Evolutionary conservation across 2,113 vertebrate species (phyloP).

Genomic region (Lamprotornis superbus): DNA sequence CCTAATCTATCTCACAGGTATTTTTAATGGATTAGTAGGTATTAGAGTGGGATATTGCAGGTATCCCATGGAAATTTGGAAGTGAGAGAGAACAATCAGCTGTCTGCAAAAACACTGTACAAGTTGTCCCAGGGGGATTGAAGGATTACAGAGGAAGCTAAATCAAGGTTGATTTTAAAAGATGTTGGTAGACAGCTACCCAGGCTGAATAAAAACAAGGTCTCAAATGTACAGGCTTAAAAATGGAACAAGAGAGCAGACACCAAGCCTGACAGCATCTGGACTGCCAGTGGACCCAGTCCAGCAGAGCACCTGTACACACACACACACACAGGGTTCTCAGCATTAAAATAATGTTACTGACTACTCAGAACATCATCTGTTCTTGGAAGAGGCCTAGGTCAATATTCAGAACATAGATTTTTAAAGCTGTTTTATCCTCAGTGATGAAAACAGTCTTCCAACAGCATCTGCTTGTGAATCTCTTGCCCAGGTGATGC

Average conservation of each 20-base stretch:
- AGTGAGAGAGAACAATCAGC: constrained; percentile 48
- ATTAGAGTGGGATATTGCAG: constrained; percentile 45
- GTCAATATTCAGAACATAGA: neutral
- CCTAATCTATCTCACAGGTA: constrained; percentile 27
- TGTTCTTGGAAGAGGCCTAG: neutral
- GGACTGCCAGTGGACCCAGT: neutral
- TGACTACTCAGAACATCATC: neutral
- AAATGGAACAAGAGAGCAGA: neutral
- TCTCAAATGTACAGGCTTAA: neutral
- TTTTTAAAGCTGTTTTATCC: neutral
- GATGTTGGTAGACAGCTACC: constrained; percentile 34
- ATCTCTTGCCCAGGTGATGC: neutral
- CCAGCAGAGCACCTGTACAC: neutral
- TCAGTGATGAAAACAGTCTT: neutral
- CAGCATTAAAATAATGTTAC: neutral
- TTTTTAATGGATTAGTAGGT: constrained; percentile 57
- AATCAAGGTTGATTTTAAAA: constrained; percentile 53
- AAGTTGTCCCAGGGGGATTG: constrained; percentile 32
- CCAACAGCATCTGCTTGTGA: neutral
- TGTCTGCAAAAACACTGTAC: constrained; percentile 27
- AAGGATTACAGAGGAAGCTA: constrained; percentile 33
- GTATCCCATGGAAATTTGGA: constrained; percentile 56
- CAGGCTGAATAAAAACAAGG: constrained; percentile 39
- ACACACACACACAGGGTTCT: neutral
- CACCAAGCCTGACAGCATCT: neutral